Evolutionary conservation across 37 sponge, comb jelly and placozoan species (phyloP).

Genomic region (Aphrocallistes beatrix): DNA sequence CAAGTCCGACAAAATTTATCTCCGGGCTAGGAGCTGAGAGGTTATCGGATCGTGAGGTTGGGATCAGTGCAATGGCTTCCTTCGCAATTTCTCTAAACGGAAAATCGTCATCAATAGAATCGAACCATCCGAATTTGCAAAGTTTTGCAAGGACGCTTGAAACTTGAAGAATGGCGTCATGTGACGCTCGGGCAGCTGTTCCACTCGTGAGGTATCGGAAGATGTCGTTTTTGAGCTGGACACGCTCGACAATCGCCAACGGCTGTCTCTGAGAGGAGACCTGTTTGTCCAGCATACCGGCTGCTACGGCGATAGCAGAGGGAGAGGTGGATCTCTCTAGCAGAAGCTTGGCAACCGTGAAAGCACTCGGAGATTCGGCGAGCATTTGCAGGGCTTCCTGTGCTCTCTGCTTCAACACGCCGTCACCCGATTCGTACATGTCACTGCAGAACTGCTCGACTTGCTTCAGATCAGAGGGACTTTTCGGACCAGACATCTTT

Average conservation of each 20-base stretch:
- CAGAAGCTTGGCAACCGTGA: constrained; percentile 60
- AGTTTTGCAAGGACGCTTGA: constrained; percentile 28
- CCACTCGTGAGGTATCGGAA: neutral
- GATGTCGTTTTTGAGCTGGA: constrained; percentile 18
- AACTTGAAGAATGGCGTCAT: constrained; percentile 24
- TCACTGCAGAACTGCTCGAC: constrained; percentile 8
- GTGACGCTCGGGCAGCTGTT: neutral
- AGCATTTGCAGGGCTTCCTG: constrained; percentile 70
- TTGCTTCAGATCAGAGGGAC: constrained; percentile 2
- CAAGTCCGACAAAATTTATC: neutral
- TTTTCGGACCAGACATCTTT: neutral
- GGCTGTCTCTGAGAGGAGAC: constrained; percentile 36
- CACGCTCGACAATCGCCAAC: constrained; percentile 42
- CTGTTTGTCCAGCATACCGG: constrained; percentile 58
- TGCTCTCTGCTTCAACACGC: constrained; percentile 40
- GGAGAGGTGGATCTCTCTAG: constrained; percentile 51
- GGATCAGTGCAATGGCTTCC: constrained; percentile 24
- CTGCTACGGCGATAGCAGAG: constrained; percentile 35
- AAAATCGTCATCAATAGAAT: constrained; percentile 23
- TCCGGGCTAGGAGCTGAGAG: neutral
- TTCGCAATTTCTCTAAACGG: constrained; percentile 31
- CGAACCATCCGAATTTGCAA: constrained; percentile 39
- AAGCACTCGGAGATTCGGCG: constrained; percentile 53
- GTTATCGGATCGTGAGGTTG: neutral
- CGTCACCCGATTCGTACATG: constrained; percentile 20